Evolutionary conservation across 2,888 invertebrate genomes (phyloP), one percentile per base, ranked within the genome.

Genomic region (Cloeon dipterum): DNA sequence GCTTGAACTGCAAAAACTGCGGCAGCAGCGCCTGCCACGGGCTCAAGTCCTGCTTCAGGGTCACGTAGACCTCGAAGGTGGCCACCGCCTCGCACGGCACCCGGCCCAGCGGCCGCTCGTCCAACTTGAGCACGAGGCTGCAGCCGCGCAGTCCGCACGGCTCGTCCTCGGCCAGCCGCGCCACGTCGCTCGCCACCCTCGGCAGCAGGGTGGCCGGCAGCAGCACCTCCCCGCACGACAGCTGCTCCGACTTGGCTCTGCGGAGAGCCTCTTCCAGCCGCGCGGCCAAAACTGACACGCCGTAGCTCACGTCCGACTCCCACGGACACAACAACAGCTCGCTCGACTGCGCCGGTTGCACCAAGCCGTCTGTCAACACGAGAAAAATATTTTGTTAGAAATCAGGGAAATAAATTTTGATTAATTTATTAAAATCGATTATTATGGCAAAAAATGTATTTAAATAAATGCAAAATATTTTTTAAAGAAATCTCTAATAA

Each of bases 1-100:
- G n/a, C n/a, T n/a, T n/a, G n/a, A n/a, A n/a, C 83, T 82, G 83
- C 59, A 88, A 66, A 59, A 88, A 79, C 58, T 85, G 83, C 57
- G 83, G 82, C 59, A 88, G 63, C 53, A 78, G 66, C 49, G 76
- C 74, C 47, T 77, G 78, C 88, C 88, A 88, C 52, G 79, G 75
- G 49, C 78, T 74, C 42, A 74, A 70, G 52, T 83, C 81, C 55
- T 85, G 85, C 56, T 79, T 79, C 46, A 89, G 65, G 36, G 82
- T 86, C 45, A 89, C 65, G 59, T 78, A 79, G 49, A 89, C 66
- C 59, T 89, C 88, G 57, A 88, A 89, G 42, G 88, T 89, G 42
- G 86, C 78, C 36, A 86, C 77, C 20, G 83, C 81, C 52, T n/a
- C n/a, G n/a, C n/a, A n/a, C n/a, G n/a, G n/a, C n/a, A n/a, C n/a